phyloP scores from a whole-genome alignment of 2,797 vertebrate genomes.

The Acipenser ruthenus region DNA sequence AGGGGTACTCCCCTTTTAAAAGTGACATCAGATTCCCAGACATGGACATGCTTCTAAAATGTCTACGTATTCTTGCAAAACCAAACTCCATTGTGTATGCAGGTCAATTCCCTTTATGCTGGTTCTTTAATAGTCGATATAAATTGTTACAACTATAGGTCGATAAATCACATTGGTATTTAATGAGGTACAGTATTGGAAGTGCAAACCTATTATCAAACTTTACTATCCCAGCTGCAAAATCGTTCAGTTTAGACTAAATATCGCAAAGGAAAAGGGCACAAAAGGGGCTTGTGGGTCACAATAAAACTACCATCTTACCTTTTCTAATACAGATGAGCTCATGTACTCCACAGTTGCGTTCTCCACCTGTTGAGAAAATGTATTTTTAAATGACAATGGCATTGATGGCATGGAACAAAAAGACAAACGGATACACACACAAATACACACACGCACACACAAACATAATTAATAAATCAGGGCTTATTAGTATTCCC shows the following conservation, averaged over 20 bases:
- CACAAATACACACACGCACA: neutral
- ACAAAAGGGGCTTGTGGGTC: too few species aligned
- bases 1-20: too few species aligned
- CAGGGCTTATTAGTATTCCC: neutral
- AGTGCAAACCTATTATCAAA: slow-evolving; percentile 8
- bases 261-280: too few species aligned
- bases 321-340: slow-evolving; percentile 97
- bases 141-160: neutral
- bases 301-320: slow-evolving; percentile 45
- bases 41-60: too few species aligned
- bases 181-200: slow-evolving; percentile 4
- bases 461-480: neutral
- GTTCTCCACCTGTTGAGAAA: slow-evolving; percentile 84
- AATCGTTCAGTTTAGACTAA: too few species aligned
- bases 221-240: neutral
- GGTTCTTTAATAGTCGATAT: neutral
- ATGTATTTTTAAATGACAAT: slow-evolving; percentile 49
- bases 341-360: slow-evolving; percentile 94
- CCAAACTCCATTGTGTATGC: neutral
- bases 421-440: neutral
- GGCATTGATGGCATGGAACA: slow-evolving; percentile 12
- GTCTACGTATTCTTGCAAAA: too few species aligned
- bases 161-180: slow-evolving; percentile 5
- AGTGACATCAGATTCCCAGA: too few species aligned
- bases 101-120: neutral